These are phyloP conservation scores for Diarsia brunnea DNA, from an alignment of 2,888 invertebrate species.

Conservation along the genomic window DNA sequence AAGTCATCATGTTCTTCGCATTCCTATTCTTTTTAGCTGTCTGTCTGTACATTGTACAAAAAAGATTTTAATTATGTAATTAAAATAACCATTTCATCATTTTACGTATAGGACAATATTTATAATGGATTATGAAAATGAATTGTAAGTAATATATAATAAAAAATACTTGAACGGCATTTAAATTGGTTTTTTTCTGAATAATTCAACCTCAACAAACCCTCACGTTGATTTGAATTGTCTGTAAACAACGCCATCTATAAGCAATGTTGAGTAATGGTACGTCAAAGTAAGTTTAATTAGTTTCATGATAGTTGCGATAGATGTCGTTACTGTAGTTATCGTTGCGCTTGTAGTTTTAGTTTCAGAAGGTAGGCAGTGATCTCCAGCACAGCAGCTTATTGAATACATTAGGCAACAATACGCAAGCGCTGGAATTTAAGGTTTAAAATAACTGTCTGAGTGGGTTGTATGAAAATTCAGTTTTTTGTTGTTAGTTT, in stretches of 20 bases:
- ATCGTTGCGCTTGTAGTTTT: not conserved
- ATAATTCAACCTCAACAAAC: too few species aligned
- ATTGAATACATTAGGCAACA: not conserved
- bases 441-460: not conserved
- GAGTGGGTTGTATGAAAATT: too few species aligned
- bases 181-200: not conserved
- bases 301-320: not conserved
- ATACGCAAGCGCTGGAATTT: not conserved
- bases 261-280: not conserved
- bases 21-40: slow-evolving; percentile 97
- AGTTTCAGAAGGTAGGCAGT: not conserved
- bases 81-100: slow-evolving; percentile 40
- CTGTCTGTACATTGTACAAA: slow-evolving; percentile 97
- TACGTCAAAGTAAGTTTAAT: not conserved
- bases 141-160: slow-evolving; percentile 59
- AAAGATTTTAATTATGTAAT: slow-evolving; percentile 93
- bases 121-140: slow-evolving; percentile 58
- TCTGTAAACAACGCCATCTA: slow-evolving; percentile 48
- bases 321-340: slow-evolving; percentile 36
- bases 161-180: slow-evolving; percentile 48
- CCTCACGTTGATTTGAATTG: not conserved
- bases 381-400: not conserved
- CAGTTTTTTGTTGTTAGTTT: too few species aligned
- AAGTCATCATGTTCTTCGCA: slow-evolving; percentile 96
- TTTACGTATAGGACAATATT: slow-evolving; percentile 62